Base-by-base conservation (phyloP, 2,113 vertebrate species). In the Neomonachus schauinslandi region DNA sequence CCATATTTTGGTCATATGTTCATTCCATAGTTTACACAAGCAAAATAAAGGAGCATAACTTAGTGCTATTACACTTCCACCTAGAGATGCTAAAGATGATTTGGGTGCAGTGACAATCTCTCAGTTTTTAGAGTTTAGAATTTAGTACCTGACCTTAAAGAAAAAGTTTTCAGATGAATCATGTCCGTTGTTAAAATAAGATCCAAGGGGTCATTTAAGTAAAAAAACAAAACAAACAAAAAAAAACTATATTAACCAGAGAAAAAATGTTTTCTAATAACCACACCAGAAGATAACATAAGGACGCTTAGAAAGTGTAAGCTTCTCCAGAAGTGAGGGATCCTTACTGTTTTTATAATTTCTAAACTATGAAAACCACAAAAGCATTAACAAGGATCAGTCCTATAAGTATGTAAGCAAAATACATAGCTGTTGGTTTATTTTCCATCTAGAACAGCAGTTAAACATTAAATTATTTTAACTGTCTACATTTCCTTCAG, bases 181-280 rank as follows among this genome's bases (percentile, higher is more conserved):
- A 19, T 8, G 24, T 61, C 8, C 53, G 13, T 22, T 21, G 9
- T n/a, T 77, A 93, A n/a, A n/a, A 79, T 72, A 46, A 85, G 0
- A 61, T 51, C 5, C 39, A 85, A 76, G 13, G 0, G 13, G 6
- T 16, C 13, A 7, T 31, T 69, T 90, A n/a, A 28, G 24, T 26
- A 28, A n/a, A 12, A 16, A n/a, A 65, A 55, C n/a, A 33, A 19
- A 57, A 53, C 1, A 53, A 0, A 0, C 0, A 7, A 15, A 6
- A 31, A 33, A 33, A 65, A 65, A 15, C 28, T 69, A 53, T 51
- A 16, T 22, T 59, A 61, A 59, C 11, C 36, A 94, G 59, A 33
- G 2, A 51, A 88, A 92, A 94, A 51, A 69, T 53, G 28, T 1
- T 18, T 88, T 69, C 18, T 83, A 53, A 24, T 14, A 61, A 83